Percentiles rank a stretch among this genome's conserved stretches.
These are phyloP conservation scores for Styela clava DNA, from an alignment of 23 tunicate species.

Conservation along the genomic window DNA sequence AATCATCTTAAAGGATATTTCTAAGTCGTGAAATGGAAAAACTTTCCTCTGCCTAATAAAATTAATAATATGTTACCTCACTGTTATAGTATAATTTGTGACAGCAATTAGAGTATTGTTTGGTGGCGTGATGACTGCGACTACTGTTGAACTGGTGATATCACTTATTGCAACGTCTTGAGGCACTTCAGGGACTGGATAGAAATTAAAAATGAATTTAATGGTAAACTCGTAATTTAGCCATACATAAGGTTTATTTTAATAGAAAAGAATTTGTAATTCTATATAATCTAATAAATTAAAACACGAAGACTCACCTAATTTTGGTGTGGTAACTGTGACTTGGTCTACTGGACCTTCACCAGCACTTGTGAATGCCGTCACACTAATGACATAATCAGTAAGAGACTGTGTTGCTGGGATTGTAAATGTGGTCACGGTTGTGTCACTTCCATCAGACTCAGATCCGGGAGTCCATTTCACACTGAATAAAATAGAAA, in stretches of 20 bases:
- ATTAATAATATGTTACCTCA: no score
- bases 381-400: not conserved
- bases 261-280: no score
- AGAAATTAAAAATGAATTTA: no score
- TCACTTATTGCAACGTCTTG: not conserved
- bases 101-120: not conserved
- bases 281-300: no score
- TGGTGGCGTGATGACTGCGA: not conserved
- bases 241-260: no score
- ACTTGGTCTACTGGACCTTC: not conserved
- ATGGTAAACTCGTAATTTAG: no score
- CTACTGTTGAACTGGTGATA: not conserved
- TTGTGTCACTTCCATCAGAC: not conserved
- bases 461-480: not conserved
- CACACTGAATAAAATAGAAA: not conserved
- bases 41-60: no score
- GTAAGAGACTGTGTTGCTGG: not conserved
- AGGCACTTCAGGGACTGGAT: not conserved
- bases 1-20: no score
- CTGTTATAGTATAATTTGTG: not conserved
- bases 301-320: no score
- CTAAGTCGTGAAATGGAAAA: no score
- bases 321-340: not conserved
- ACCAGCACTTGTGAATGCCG: conserved; percentile 7
- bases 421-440: not conserved